Evolutionary conservation across 64 coral and sea anemone species (phyloP), one percentile per base, ranked within the genome.

Genomic region (Cladopsammia gracilis): DNA sequence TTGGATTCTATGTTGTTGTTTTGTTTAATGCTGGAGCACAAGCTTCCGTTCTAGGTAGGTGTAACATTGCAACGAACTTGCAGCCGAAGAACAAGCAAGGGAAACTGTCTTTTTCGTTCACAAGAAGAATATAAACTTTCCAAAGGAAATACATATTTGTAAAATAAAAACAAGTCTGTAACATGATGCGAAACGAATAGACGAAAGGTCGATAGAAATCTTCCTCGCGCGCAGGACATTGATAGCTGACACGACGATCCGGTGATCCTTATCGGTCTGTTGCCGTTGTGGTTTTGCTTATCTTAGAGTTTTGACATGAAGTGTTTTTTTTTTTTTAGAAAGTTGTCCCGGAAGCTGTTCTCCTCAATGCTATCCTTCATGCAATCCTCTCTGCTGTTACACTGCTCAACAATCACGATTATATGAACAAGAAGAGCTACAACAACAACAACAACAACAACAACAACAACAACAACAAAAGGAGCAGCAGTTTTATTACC

Each of bases 401-500:
- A 84, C 19, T 1, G 18, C 80, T 48, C 80, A 84, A 62, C 80
- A 50, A 45, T 84, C 80, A 47, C n/a, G 60, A 48, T 45, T 68
- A 14, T 65, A 47, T 66, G 60, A 67, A 62, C 79, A 83, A 65
- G 6, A 83, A 64, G 5, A 18, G 45, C 60, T 83, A 12, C 79
- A 66, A 67, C 79, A 46, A 16, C 48, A 77, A 22, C 60, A 84
- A 14, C 59, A 84, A 44, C 78, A 62, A 58, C 57, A 61, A 56
- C 54, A n/a, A n/a, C n/a, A n/a, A n/a, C n/a, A n/a, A n/a, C n/a
- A n/a, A n/a, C n/a, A n/a, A n/a, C n/a, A n/a, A n/a, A n/a, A 62
- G 19, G 57, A 82, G 58, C 60, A 22, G 58, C 80, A 67, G 60
- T 84, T 66, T 90, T 79, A 80, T 43, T 77, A 51, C 46, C 62